Evolutionary conservation across 2,888 invertebrate species (phyloP).

Genomic region (Oeneis ivallda): DNA sequence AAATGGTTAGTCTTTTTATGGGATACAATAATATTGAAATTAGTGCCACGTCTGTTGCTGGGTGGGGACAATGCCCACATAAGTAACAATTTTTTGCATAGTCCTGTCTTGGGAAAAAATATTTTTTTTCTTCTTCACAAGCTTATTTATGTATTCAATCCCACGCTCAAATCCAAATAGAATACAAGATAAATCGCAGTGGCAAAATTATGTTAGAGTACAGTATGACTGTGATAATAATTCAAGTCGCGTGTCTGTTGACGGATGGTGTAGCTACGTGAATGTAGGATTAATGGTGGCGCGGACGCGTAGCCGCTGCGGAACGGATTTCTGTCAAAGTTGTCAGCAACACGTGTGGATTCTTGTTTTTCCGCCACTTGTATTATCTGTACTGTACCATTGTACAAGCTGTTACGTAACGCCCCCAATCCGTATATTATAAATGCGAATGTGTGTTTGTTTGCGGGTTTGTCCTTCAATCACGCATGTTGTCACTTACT

Average conservation of each 20-base stretch:
- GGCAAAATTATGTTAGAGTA: slow-evolving; percentile 33
- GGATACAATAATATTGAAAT: too few species aligned
- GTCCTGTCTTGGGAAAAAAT: slow-evolving; percentile 1
- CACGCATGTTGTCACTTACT: too few species aligned
- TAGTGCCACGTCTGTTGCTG: too few species aligned
- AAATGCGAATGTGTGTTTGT: too few species aligned
- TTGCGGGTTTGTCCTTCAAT: too few species aligned
- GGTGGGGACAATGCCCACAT: too few species aligned
- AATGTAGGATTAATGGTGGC: slow-evolving; percentile 48
- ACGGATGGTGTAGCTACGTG: slow-evolving; percentile 49
- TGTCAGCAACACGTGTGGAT: slow-evolving; percentile 51
- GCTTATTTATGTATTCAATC: slow-evolving; percentile 5
- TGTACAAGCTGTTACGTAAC: slow-evolving; percentile 14
- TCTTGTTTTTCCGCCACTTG: slow-evolving; percentile 30
- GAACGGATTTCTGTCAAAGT: slow-evolving; percentile 59
- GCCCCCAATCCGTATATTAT: too few species aligned
- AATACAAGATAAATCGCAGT: slow-evolving; percentile 21
- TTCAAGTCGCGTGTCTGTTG: slow-evolving; percentile 56
- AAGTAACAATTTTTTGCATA: too few species aligned
- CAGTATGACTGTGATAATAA: slow-evolving; percentile 46
- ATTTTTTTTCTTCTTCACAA: slow-evolving; percentile 16
- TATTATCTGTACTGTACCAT: slow-evolving; percentile 21
- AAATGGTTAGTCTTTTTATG: too few species aligned
- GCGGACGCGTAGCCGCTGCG: slow-evolving; percentile 41
- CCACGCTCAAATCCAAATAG: slow-evolving; percentile 7